A percentile compares a stretch with the other conserved stretches of the same genome.
phyloP scores from a whole-genome alignment of 2,888 invertebrate species.

The Taphrorychus bicolor region DNA sequence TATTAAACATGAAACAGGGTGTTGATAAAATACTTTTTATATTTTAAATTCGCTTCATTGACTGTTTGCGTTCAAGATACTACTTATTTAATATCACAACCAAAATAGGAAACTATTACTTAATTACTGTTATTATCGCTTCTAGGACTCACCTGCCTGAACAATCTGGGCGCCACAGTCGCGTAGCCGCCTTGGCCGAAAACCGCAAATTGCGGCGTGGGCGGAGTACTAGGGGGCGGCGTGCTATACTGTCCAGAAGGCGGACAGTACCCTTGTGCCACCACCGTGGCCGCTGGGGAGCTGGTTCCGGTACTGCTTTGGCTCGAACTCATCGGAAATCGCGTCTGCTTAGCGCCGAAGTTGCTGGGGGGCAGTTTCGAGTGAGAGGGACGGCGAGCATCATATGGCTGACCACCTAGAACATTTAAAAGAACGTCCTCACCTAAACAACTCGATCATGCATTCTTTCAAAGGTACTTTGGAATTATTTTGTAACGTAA shows the following conservation, averaged over 20 bases:
- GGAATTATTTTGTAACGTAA: too few species aligned
- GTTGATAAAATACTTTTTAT: too few species aligned
- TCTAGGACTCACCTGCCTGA: constrained; percentile 57
- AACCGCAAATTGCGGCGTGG: constrained; percentile 49
- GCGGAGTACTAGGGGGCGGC: constrained; percentile 57
- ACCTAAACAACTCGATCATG: background rate
- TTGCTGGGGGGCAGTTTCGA: constrained; percentile 17
- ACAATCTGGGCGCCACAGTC: constrained; percentile 50
- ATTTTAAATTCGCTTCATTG: too few species aligned
- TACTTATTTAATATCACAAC: too few species aligned
- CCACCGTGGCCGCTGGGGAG: constrained; percentile 58
- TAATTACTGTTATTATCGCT: too few species aligned
- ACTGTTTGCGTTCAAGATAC: too few species aligned
- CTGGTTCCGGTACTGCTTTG: constrained; percentile 58
- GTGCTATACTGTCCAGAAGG: constrained; percentile 50
- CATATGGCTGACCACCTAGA: constrained; percentile 19
- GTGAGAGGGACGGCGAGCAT: constrained; percentile 26
- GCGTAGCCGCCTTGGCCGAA: constrained; percentile 48
- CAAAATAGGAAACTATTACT: too few species aligned
- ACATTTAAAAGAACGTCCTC: background rate
- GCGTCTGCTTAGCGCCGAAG: background rate
- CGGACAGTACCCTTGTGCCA: constrained; percentile 54
- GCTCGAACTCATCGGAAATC: constrained; percentile 47
- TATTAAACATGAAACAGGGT: too few species aligned
- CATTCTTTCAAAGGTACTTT: too few species aligned